Evolutionary conservation across 2,113 vertebrate genomes (phyloP), one percentile per base, ranked within the genome.

Genomic region (Tilapia sparmanii): DNA sequence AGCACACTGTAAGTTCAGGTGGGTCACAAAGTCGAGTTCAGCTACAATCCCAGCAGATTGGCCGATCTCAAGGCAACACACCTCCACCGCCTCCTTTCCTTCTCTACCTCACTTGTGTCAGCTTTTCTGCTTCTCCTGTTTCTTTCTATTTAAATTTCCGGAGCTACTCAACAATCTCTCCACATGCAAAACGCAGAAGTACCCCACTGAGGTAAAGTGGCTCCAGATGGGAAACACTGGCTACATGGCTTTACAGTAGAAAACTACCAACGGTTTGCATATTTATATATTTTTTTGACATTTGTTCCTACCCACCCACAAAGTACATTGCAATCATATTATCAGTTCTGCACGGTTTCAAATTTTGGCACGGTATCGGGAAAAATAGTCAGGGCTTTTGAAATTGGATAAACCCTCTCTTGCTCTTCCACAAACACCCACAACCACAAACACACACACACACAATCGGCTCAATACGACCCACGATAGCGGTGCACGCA

Each of bases 321-420:
- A n/a, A 84, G 47, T 10, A 54, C 31, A 66, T 54, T 18, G 11
- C 59, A 82, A 45, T 47, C 50, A 52, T 31, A 87, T 85, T 90
- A 88, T 91, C 82, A 84, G 53, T 81, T 88, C 57, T 82, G 45
- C 86, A 85, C 24, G 84, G 80, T 40, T 59, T 82, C 73, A 89
- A 91, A 90, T 89, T 84, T 81, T 86, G 88, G 91, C 81, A 86
- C 18, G 26, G 42, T 63, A 86, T 85, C 90, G 76, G 80, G 16
- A 93, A 89, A 90, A 93, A 90, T 59, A 61, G 83, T 88, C 63
- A 90, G 68, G 80, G 82, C 55, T 85, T 68, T 87, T 89, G 29
- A 89, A 91, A 91, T 90, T 13, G 76, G 92, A 94, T 92, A 90
- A 94, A 88, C 63, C 88, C 63, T 57, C 19, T 80, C 76, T 71